Conservation (phyloP, 30 jellyfish, hydroid and myxozoan genomes). For the Aurelia coerulea region DNA sequence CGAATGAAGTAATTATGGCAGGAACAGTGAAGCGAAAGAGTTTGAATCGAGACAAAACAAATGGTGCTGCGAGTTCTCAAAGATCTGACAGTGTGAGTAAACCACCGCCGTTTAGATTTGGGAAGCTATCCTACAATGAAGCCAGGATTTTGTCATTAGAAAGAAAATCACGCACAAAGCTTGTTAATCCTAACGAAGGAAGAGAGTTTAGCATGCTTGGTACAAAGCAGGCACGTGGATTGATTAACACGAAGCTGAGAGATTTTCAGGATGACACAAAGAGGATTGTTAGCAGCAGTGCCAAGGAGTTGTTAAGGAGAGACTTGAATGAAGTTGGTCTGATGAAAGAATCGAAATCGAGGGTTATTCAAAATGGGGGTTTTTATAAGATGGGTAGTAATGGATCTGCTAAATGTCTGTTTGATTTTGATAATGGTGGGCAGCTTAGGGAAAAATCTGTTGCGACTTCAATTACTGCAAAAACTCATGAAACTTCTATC, state of each 20-base stretch:
- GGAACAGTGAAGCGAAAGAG: constrained; percentile 22
- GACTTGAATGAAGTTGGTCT: background rate
- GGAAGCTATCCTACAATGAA: constrained; percentile 46
- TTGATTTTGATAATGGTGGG: background rate
- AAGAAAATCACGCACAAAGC: background rate
- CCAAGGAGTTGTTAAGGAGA: background rate
- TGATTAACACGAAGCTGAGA: constrained; percentile 7
- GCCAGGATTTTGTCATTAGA: constrained; percentile 28
- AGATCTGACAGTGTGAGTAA: background rate
- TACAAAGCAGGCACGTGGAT: constrained; percentile 4
- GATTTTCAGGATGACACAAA: background rate
- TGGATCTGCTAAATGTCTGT: background rate
- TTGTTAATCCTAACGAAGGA: background rate
- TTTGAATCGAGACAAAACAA: constrained; percentile 8
- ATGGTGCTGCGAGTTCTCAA: background rate
- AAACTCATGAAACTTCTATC: too few relatives aligned
- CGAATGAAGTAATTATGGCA: constrained; percentile 19
- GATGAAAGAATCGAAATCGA: background rate
- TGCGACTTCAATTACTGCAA: background rate
- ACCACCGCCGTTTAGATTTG: constrained; percentile 73
- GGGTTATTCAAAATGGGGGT: background rate
- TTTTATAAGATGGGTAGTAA: background rate
- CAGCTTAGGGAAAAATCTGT: background rate
- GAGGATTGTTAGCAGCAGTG: background rate
- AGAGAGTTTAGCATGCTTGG: background rate